Conservation (phyloP, 2,797 vertebrate genomes). For the Pangasius macronema region DNA sequence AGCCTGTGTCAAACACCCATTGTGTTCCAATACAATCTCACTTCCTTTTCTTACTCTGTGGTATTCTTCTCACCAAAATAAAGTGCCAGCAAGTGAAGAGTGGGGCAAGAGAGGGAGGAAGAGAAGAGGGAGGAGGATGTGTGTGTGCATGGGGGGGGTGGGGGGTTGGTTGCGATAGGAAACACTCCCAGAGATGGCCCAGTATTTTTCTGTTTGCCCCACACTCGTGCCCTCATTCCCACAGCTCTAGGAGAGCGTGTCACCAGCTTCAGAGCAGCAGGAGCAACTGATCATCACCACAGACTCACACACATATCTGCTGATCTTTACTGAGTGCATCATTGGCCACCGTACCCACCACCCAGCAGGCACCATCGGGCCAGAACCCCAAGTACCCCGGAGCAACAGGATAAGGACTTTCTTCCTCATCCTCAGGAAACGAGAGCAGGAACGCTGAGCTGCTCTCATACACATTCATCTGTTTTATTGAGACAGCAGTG, state of each 20-base stretch:
- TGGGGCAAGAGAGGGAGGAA: slow-evolving; percentile 57
- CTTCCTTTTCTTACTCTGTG: slow-evolving; percentile 85
- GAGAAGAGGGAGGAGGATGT: slow-evolving; percentile 55
- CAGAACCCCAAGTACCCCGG: slow-evolving; percentile 26
- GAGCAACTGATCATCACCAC: slow-evolving; percentile 8
- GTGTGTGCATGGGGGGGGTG: slow-evolving; percentile 3
- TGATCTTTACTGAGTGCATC: neutral
- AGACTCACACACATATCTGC: slow-evolving; percentile 18
- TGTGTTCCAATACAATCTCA: slow-evolving; percentile 97
- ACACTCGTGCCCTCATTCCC: slow-evolving; percentile 40
- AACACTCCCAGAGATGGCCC: slow-evolving; percentile 55
- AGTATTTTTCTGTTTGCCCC: slow-evolving; percentile 48
- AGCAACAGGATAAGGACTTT: slow-evolving; percentile 32
- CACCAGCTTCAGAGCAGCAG: slow-evolving; percentile 12
- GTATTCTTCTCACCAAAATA: slow-evolving; percentile 87
- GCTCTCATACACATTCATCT: neutral
- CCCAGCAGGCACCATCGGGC: slow-evolving; percentile 20
- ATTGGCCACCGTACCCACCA: neutral
- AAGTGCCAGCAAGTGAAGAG: slow-evolving; percentile 60
- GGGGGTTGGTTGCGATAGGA: slow-evolving; percentile 25
- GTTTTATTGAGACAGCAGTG: slow-evolving; percentile 7
- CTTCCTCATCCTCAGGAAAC: slow-evolving; percentile 31
- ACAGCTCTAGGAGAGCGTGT: slow-evolving; percentile 31
- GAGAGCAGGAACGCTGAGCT: neutral
- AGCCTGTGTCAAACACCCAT: slow-evolving; percentile 77